These are phyloP conservation scores for Xyrauchen texanus DNA, from an alignment of 2,113 vertebrate species.

Conservation along the genomic window DNA sequence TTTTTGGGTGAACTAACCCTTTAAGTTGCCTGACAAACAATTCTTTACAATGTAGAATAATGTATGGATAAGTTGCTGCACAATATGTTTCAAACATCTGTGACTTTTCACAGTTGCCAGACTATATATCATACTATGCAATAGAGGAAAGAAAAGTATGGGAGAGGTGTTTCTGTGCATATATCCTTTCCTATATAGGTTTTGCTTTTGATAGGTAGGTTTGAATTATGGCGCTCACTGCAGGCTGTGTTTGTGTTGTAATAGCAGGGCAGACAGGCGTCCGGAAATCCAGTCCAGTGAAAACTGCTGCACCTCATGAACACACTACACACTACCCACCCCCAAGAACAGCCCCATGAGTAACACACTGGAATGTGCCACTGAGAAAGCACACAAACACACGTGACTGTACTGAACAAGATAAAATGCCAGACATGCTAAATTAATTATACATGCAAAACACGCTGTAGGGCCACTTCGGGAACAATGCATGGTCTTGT, in stretches of 20 bases:
- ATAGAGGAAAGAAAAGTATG: not conserved
- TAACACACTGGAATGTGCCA: slow-evolving; percentile 38
- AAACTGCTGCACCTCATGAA: slow-evolving; percentile 34
- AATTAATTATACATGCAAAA: slow-evolving; percentile 39
- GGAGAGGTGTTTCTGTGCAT: not conserved
- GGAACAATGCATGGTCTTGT: not conserved
- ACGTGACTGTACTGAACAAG: not conserved
- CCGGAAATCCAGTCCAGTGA: slow-evolving; percentile 53
- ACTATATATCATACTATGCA: slow-evolving; percentile 17
- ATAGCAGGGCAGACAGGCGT: slow-evolving; percentile 32
- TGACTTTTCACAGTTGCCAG: no score
- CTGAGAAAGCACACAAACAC: not conserved
- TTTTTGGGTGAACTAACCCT: no score
- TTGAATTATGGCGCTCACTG: slow-evolving; percentile 6
- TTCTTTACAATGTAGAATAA: no score
- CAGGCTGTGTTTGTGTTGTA: slow-evolving; percentile 53
- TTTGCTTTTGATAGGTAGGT: slow-evolving; percentile 24
- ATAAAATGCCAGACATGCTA: slow-evolving; percentile 36
- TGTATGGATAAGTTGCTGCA: no score
- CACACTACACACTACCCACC: slow-evolving; percentile 32
- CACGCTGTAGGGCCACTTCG: not conserved
- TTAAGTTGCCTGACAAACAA: no score
- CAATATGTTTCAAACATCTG: no score
- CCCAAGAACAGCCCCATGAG: slow-evolving; percentile 24
- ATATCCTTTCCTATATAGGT: not conserved